Base-by-base conservation (phyloP, 1,140 invertebrate species). In the Macrobrachium nipponense region DNA sequence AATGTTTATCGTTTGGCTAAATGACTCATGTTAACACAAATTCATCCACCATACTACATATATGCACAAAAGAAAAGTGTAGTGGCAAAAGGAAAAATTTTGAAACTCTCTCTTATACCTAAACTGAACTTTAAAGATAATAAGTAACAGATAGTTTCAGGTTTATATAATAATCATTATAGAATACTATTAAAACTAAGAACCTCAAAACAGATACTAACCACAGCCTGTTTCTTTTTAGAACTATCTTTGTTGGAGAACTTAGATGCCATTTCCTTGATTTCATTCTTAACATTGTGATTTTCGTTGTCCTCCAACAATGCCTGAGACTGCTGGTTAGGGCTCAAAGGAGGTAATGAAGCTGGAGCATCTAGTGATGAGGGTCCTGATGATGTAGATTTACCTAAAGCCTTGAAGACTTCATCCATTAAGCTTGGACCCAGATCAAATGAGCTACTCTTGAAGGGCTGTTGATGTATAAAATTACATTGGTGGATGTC, bases 371-470 rank as follows among this genome's bases (percentile, higher is more conserved):
- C 87, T 44, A 81, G n/a, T 11, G 79, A 80, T 17, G 60, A 64
- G 15, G 80, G 66, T 70, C 90, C 88, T 0, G 82, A 66, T 23
- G 88, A 80, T 20, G 85, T 64, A 43, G 87, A 85, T 64, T 89
- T 91, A 89, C 93, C 93, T 77, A 96, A 91, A 20, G 95, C 95
- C 89, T 95, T 95, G 89, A 99, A 96, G 92, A 98, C 96, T 92
- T 99, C 98, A 90, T 98, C 97, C 90, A 98, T 93, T 60, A 99
- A 92, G 87, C 97, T 98, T 12, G 97, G 96, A 17, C 97, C 97
- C 90, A 98, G 95, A 92, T 99, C 97, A 87, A 96, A 95, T 73
- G 95, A 94, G 93, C 94, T 94, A 58, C 88, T 81, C 17, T 81
- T n/a, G 68, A 87, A 87, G 7, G 81, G 77, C 84, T 86, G 68